Conservation (phyloP, 2,888 invertebrate genomes). For the Xiphydria camelus region DNA sequence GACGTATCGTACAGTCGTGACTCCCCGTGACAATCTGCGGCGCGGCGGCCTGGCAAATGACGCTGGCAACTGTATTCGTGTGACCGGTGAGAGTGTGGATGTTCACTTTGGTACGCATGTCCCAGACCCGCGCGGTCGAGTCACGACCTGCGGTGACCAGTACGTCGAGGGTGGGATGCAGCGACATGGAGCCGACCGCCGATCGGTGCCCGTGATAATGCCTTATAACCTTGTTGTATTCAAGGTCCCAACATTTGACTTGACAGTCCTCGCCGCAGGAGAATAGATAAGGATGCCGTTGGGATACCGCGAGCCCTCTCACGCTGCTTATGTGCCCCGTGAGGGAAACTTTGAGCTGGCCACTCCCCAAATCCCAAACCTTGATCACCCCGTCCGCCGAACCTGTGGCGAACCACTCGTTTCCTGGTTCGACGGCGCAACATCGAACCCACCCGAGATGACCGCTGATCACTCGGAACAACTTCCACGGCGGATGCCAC, state of each 20-base stretch:
- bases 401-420: slow-evolving; percentile 93
- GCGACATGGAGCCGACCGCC: slow-evolving; percentile 89
- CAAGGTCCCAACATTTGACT: slow-evolving; percentile 98
- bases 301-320: too few species aligned
- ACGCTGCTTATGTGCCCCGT: slow-evolving; percentile 97
- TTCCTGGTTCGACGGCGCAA: slow-evolving; percentile 96
- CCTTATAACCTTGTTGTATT: slow-evolving; percentile 92
- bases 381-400: slow-evolving; percentile 98
- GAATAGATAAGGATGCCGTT: slow-evolving; percentile 96
- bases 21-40: slow-evolving; percentile 80
- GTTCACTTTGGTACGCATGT: slow-evolving; percentile 95
- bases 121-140: slow-evolving; percentile 93
- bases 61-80: slow-evolving; percentile 91
- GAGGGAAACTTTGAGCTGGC: slow-evolving; percentile 83
- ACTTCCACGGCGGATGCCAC: slow-evolving; percentile 99
- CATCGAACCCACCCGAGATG: slow-evolving; percentile 95
- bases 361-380: too few species aligned
- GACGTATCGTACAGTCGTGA: slow-evolving; percentile 93
- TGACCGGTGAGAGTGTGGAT: slow-evolving; percentile 92
- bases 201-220: slow-evolving; percentile 97
- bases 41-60: slow-evolving; percentile 86
- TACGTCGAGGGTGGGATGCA: slow-evolving; percentile 93
- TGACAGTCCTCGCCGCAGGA: slow-evolving; percentile 97
- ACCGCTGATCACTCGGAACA: slow-evolving; percentile 93
- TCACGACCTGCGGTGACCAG: slow-evolving; percentile 89